Evolutionary conservation across 2,888 invertebrate genomes (phyloP).

Genomic region (Clunio marinus): DNA sequence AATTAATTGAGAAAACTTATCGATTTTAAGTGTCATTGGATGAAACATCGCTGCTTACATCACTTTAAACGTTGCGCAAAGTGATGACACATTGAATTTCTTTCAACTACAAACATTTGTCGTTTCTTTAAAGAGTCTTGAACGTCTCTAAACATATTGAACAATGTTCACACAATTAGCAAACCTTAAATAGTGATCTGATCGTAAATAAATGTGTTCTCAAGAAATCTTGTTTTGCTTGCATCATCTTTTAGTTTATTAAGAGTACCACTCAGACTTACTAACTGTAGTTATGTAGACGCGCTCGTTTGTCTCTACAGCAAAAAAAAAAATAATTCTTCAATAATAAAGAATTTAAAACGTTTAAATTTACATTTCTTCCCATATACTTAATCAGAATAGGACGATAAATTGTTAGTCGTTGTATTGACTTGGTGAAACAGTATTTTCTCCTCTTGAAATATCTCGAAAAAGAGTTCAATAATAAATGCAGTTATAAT

Average conservation of each 20-base stretch:
- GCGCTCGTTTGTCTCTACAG: too few relatives aligned
- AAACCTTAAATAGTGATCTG: neutral
- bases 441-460: neutral
- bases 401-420: neutral
- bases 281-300: too few relatives aligned
- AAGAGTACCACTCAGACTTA: too few relatives aligned
- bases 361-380: neutral
- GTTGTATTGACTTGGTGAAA: constrained; percentile 7
- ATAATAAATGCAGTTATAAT: constrained; percentile 21
- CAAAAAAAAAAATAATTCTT: too few relatives aligned
- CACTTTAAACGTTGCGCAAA: neutral
- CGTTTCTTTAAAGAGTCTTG: too few relatives aligned
- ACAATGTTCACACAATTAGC: constrained; percentile 20
- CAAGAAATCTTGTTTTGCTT: neutral
- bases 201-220: neutral
- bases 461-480: neutral
- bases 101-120: neutral
- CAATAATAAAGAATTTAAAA: too few relatives aligned
- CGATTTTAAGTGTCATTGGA: neutral
- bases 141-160: neutral
- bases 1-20: neutral
- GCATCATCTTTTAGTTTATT: neutral
- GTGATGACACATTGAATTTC: neutral
- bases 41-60: too few relatives aligned
- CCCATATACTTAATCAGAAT: neutral